These are phyloP conservation scores for Rhizomys pruinosus DNA, from an alignment of 2,113 vertebrate species.

Conservation along the genomic window DNA sequence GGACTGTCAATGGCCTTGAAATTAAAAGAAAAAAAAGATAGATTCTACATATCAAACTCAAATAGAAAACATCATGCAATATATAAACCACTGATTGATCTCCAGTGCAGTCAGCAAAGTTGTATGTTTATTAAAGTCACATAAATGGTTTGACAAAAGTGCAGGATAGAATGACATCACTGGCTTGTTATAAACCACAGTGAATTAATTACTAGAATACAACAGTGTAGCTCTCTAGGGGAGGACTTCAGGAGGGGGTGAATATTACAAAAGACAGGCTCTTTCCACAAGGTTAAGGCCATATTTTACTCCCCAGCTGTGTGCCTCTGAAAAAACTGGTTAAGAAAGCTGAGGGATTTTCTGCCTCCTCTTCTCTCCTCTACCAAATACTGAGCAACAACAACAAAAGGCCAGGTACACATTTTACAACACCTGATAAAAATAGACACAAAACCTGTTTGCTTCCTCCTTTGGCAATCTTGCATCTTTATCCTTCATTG, in stretches of 20 bases:
- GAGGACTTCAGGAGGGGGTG: conserved; percentile 42
- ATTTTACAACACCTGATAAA: conserved; percentile 61
- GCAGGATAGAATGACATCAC: conserved; percentile 74
- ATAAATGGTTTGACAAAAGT: conserved; percentile 74
- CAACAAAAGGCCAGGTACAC: conserved; percentile 76
- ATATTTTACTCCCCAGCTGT: conserved; percentile 49
- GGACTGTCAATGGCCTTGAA: conserved; percentile 62
- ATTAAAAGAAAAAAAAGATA: too few relatives aligned
- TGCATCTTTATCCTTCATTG: conserved; percentile 47
- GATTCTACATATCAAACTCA: conserved; percentile 75
- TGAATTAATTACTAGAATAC: conserved; percentile 71
- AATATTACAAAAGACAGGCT: conserved; percentile 40
- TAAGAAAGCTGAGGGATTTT: conserved; percentile 48
- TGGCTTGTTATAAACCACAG: conserved; percentile 73
- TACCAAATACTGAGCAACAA: conserved; percentile 68
- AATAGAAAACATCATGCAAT: conserved; percentile 73
- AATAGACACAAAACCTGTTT: conserved; percentile 59
- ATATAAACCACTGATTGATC: conserved; percentile 71
- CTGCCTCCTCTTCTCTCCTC: conserved; percentile 57
- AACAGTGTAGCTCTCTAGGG: conserved; percentile 18
- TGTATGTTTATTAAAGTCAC: conserved; percentile 74
- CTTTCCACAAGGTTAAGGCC: conserved; percentile 56
- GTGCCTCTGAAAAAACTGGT: conserved; percentile 59
- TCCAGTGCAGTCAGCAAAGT: conserved; percentile 69
- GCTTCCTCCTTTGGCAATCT: conserved; percentile 39